Evolutionary conservation across 2,888 invertebrate species (phyloP), one percentile per base, ranked within the genome.

Genomic region (Gordius sp.): DNA sequence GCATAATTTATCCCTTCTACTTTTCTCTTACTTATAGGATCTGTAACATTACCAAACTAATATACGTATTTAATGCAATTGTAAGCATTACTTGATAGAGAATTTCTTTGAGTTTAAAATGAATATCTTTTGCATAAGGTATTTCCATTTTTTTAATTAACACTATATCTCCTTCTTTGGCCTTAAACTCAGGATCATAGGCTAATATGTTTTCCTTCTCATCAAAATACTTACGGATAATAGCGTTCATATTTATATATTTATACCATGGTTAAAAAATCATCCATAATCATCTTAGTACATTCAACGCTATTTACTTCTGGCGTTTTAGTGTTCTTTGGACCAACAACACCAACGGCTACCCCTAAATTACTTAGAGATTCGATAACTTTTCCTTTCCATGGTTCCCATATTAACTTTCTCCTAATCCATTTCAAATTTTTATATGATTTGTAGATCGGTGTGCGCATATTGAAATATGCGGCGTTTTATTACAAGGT

Each of bases 351-450:
- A 8, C 47, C 47, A 47, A 47, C 20, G 20, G 16, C 47, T 4
- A 47, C 47, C 8, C 47, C 47, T 20, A 47, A 47, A n/a, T 47
- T 4, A 20, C 47, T 47, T n/a, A 47, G 8, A 20, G 47, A 13
- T 20, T 47, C 16, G 20, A 47, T 47, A 47, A 47, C 47, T 47
- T 47, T 47, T 47, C 47, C 47, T 47, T 47, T 47, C 47, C 47
- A 47, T n/a, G 47, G 47, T 20, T 47, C 47, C 47, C 47, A 47
- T 8, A 47, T 47, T 4, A 47, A 20, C 20, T 47, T 47, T 47
- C 47, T 47, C 20, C 47, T 8, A 47, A 47, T 23, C 47, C 47
- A 47, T 47, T 47, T 47, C 20, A 47, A 47, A 47, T 47, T 20
- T 47, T 47, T 47, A 20, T 47, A 47, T 13, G 47, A 13, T 47